Evolutionary conservation across 2,888 invertebrate species (phyloP).

Genomic region (Limnephilus lunatus): DNA sequence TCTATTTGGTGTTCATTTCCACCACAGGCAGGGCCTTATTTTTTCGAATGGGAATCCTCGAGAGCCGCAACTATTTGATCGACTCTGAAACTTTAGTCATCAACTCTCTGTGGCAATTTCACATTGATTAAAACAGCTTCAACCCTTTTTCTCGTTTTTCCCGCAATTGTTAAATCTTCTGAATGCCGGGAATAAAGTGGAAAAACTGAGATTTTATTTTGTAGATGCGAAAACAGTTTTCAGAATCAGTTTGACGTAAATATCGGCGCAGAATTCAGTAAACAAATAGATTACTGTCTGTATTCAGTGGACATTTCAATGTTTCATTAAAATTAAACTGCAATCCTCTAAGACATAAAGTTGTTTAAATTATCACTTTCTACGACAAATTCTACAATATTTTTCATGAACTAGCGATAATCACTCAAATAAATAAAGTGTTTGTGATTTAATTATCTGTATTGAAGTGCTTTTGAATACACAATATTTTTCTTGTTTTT

Average conservation of each 20-base stretch:
- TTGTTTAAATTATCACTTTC: no score
- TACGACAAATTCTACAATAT: no score
- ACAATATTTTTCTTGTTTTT: no score
- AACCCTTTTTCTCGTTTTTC: conserved; percentile 21
- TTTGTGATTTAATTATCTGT: no score
- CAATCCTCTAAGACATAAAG: no score
- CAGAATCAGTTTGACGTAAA: not conserved
- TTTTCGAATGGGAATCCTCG: conserved; percentile 11
- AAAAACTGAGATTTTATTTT: conserved; percentile 12
- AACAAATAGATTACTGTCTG: not conserved
- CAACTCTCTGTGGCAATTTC: conserved; percentile 23
- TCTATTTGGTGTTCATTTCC: not conserved
- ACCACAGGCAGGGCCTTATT: not conserved
- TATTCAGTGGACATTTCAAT: no score
- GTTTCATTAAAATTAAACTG: no score
- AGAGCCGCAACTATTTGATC: conserved; percentile 33
- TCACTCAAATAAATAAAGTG: no score
- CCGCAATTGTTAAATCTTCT: conserved; percentile 21
- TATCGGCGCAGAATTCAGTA: not conserved
- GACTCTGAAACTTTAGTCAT: conserved; percentile 31
- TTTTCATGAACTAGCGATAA: no score
- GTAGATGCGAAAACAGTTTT: conserved; percentile 4
- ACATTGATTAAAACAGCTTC: conserved; percentile 30
- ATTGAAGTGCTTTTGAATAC: no score
- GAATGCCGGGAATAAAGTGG: not conserved